phyloP scores from a whole-genome alignment of 2,113 vertebrate species.

The Cololabis saira region DNA sequence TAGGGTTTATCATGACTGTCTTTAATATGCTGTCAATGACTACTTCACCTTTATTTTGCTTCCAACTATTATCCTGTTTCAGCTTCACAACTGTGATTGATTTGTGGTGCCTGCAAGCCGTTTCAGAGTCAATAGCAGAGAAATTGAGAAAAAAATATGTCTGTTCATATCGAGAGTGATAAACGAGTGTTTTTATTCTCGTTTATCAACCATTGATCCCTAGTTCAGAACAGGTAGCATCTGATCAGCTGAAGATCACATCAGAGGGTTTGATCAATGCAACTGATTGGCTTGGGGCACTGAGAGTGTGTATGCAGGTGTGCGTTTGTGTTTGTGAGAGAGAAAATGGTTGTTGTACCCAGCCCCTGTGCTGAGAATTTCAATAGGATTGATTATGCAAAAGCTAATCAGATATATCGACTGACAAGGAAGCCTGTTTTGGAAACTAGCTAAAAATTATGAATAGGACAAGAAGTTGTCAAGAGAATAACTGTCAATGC shows the following conservation, averaged over 20 bases:
- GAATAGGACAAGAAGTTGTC: conserved; percentile 13
- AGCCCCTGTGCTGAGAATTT: conserved; percentile 70
- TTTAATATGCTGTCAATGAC: conserved; percentile 62
- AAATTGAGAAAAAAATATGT: conserved; percentile 79
- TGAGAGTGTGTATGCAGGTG: conserved; percentile 10
- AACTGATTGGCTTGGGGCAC: conserved; percentile 65
- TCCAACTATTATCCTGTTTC: conserved; percentile 59
- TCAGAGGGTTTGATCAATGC: conserved; percentile 75
- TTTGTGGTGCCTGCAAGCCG: conserved; percentile 59
- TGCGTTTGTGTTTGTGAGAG: conserved; percentile 21
- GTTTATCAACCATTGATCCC: conserved; percentile 79
- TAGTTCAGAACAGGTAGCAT: conserved; percentile 76
- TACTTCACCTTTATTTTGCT: conserved; percentile 56
- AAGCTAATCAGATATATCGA: conserved; percentile 75
- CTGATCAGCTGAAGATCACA: conserved; percentile 80
- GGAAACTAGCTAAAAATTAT: conserved; percentile 25
- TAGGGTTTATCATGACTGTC: conserved; percentile 41
- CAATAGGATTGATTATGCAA: conserved; percentile 73
- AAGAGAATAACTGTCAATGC: conserved; percentile 9
- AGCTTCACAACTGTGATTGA: conserved; percentile 75
- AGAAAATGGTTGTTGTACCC: conserved; percentile 41
- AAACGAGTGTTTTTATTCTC: conserved; percentile 81
- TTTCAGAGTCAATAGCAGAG: conserved; percentile 74
- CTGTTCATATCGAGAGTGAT: conserved; percentile 77
- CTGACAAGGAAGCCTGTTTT: conserved; percentile 61